Percentiles rank a stretch among this genome's conserved stretches.
These are phyloP conservation scores for Elymnias hypermnestra DNA, from an alignment of 1,140 invertebrate genomes.

Conservation along the genomic window DNA sequence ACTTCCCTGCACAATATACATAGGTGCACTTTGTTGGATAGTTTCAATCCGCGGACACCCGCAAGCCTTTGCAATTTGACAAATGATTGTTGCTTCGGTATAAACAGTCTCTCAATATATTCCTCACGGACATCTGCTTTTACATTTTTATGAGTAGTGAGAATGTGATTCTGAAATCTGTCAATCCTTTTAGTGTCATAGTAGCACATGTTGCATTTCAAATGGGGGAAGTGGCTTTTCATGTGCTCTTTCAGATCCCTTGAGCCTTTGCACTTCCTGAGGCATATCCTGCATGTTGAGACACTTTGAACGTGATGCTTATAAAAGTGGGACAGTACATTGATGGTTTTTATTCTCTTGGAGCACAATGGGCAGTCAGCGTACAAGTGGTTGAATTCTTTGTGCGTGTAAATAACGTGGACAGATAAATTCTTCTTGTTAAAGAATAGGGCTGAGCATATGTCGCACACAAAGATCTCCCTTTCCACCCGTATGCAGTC, in stretches of 20 bases:
- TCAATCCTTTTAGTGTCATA: slow-evolving; percentile 22
- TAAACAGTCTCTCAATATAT: slow-evolving; percentile 18
- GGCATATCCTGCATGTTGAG: slow-evolving; percentile 38
- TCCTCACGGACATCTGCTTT: background rate
- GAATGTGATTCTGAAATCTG: slow-evolving; percentile 26
- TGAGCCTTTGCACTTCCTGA: slow-evolving; percentile 22
- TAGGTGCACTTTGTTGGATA: slow-evolving; percentile 22
- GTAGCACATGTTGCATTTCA: slow-evolving; percentile 28
- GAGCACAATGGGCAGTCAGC: slow-evolving; percentile 35
- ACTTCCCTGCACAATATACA: slow-evolving; percentile 42
- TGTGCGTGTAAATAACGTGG: slow-evolving; percentile 29
- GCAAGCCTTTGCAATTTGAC: slow-evolving; percentile 6
- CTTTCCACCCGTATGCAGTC: slow-evolving; percentile 33
- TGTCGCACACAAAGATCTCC: slow-evolving; percentile 48
- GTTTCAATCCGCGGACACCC: slow-evolving; percentile 14
- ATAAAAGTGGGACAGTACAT: slow-evolving; percentile 33
- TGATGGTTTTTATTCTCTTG: background rate
- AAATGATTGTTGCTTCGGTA: background rate
- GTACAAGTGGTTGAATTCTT: background rate
- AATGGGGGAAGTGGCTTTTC: slow-evolving; percentile 4
- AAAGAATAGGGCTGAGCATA: slow-evolving; percentile 42
- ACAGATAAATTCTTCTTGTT: slow-evolving; percentile 36
- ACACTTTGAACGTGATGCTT: slow-evolving; percentile 29
- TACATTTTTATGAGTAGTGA: slow-evolving; percentile 17
- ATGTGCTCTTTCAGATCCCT: slow-evolving; percentile 22